A percentile compares a stretch with the other conserved stretches of the same genome.
Evolutionary conservation across 2,888 invertebrate genomes (phyloP).

Genomic region (Azorinus chamasolen): DNA sequence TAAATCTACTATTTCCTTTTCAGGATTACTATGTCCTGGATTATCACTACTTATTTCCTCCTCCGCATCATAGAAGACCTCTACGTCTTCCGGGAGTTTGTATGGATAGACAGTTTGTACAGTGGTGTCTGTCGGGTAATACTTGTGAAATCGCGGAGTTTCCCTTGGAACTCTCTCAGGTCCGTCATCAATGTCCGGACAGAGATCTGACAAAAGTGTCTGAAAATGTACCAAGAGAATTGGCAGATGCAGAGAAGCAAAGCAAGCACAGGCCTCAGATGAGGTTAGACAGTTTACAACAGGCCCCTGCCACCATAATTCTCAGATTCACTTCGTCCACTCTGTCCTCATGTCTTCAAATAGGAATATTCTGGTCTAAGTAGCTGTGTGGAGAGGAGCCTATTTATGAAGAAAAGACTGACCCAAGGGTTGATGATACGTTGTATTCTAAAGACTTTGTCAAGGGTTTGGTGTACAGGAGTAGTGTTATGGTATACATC

Average conservation of each 20-base stretch:
- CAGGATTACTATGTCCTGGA: not conserved
- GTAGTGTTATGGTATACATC: too few species aligned
- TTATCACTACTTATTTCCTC: conserved; percentile 7
- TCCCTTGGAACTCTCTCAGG: too few species aligned
- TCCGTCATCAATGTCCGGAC: too few species aligned
- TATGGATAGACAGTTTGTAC: conserved; percentile 40
- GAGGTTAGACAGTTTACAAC: too few species aligned
- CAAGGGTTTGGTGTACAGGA: too few species aligned
- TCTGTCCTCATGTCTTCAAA: too few species aligned
- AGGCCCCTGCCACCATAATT: conserved; percentile 56
- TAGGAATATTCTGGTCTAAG: not conserved
- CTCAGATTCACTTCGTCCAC: conserved; percentile 46
- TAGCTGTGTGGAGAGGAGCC: not conserved
- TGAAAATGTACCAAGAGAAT: conserved; percentile 50
- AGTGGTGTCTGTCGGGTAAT: not conserved
- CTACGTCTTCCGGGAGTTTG: conserved; percentile 52
- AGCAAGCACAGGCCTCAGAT: conserved; percentile 14
- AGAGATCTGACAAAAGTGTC: conserved; percentile 16
- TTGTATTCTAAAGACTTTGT: too few species aligned
- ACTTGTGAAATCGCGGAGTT: too few species aligned
- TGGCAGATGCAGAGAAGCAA: conserved; percentile 27
- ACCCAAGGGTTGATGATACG: too few species aligned
- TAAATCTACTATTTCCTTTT: conserved; percentile 52
- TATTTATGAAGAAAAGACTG: too few species aligned
- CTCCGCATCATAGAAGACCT: conserved; percentile 42